Percentiles rank a stretch among this genome's conserved stretches.
phyloP scores from a whole-genome alignment of 2,113 vertebrate genomes.

The Rallus limicola region DNA sequence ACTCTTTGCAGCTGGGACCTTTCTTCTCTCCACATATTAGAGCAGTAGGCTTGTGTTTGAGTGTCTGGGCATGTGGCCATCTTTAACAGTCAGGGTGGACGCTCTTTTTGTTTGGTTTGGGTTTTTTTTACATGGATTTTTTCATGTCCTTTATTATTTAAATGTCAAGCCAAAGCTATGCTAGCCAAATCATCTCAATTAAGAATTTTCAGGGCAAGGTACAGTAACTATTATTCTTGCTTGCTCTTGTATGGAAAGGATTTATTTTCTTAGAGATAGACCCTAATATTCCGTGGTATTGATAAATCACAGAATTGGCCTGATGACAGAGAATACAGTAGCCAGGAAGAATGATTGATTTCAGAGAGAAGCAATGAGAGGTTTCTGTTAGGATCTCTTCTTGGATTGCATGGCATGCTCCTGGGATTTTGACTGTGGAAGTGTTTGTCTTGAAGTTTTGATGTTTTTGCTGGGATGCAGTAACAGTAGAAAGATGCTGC shows the following conservation, averaged over 20 bases:
- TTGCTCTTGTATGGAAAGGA: not conserved
- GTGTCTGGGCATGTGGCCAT: not conserved
- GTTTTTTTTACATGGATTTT: not conserved
- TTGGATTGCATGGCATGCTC: not conserved
- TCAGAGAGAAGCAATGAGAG: not conserved
- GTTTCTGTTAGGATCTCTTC: not conserved
- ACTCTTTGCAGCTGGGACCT: not conserved
- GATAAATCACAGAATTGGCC: not conserved
- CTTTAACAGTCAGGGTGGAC: not conserved
- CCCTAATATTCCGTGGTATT: not conserved
- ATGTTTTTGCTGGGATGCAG: fast-evolving
- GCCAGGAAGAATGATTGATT: not conserved
- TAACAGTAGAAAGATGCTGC: not conserved
- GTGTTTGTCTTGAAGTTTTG: not conserved
- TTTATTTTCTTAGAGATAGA: not conserved
- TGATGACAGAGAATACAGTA: not conserved
- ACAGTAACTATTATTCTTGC: not conserved
- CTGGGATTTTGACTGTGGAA: not conserved
- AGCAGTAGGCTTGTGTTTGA: not conserved
- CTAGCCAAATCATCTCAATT: not conserved
- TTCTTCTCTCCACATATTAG: not conserved
- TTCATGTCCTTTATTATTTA: not conserved
- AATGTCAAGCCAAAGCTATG: not conserved
- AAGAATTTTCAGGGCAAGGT: not conserved
- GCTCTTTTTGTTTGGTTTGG: not conserved